Evolutionary conservation across 2,113 vertebrate genomes (phyloP), one percentile per base, ranked within the genome.

Genomic region (Hippocampus abdominalis): DNA sequence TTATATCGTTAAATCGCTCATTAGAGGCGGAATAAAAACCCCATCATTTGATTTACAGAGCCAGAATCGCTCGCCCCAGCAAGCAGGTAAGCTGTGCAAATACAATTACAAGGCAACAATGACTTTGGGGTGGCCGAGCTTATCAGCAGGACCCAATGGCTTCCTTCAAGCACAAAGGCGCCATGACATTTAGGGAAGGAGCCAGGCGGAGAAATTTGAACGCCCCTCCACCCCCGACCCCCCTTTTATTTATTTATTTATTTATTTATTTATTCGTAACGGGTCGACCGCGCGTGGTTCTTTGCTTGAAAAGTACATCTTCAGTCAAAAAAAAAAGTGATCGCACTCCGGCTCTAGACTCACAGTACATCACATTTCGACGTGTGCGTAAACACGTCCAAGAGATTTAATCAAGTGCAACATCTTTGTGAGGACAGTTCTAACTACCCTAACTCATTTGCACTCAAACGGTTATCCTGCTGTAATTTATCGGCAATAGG

Each of bases 1-100:
- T 84, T 85, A 87, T 90, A 92, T 92, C 92, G 93, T 85, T 86
- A 86, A 88, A 89, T 89, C 81, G 81, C 81, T 90, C 86, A 87
- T 89, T 85, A 91, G 84, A 66, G 64, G 83, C 64, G 57, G 69
- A 83, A 78, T 85, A 85, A 87, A 36, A 87, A 16, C 36, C 78
- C 78, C 79, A 74, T 87, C 77, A 90, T 89, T 84, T 40, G 71
- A 89, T 89, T 83, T 84, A 76, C 76, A 68, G 66, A 69, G 73
- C 73, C 70, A 64, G 61, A 72, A 83, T 84, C 80, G 65, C 75
- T 77, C 75, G 78, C n/a, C 71, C 70, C 49, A 62, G 77, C 76
- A 85, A 89, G 86, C 83, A 88, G 87, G 85, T 88, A 82, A 88
- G 83, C 69, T 82, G 76, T 79, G 51, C 77, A 87, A 90, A 87